These are phyloP conservation scores for Stichopus chloronotus DNA, from an alignment of 35 echinoderm and acorn worm genomes.

Conservation along the genomic window DNA sequence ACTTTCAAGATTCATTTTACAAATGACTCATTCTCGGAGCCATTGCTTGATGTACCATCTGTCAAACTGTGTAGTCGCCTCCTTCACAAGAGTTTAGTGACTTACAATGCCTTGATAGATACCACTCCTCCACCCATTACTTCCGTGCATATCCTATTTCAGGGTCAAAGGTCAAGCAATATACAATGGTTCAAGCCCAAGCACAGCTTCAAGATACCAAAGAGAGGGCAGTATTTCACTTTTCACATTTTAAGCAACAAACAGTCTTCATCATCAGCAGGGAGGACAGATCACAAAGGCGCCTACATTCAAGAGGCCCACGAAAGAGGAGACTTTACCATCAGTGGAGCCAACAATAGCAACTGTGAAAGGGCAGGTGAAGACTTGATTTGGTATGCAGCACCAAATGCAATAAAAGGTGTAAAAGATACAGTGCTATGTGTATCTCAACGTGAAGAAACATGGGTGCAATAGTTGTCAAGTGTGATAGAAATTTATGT, in stretches of 20 bases:
- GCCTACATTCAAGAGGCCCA: background rate
- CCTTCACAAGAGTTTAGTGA: conserved; percentile 65
- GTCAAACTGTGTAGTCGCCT: conserved; percentile 59
- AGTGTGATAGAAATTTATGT: background rate
- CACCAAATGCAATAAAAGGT: conserved; percentile 70
- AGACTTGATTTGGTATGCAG: conserved; percentile 73
- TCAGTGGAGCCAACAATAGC: background rate
- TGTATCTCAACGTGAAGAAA: conserved; percentile 42
- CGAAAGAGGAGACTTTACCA: background rate
- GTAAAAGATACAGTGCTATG: conserved; percentile 50
- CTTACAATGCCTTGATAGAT: conserved; percentile 50
- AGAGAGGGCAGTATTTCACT: conserved; percentile 66
- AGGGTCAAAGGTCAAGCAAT: conserved; percentile 64
- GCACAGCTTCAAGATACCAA: conserved; percentile 63
- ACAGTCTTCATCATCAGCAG: background rate
- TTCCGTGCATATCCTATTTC: conserved; percentile 55
- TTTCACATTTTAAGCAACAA: conserved; percentile 49
- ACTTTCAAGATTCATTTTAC: conserved; percentile 65
- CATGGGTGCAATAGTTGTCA: conserved; percentile 58
- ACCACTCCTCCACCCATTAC: conserved; percentile 61
- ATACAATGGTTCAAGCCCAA: conserved; percentile 68
- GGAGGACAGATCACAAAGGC: background rate
- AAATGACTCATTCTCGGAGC: background rate
- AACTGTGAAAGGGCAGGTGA: background rate
- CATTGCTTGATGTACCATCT: background rate